These are phyloP conservation scores for Pinctada fucata DNA, from an alignment of 2,888 invertebrate species.

Conservation along the genomic window DNA sequence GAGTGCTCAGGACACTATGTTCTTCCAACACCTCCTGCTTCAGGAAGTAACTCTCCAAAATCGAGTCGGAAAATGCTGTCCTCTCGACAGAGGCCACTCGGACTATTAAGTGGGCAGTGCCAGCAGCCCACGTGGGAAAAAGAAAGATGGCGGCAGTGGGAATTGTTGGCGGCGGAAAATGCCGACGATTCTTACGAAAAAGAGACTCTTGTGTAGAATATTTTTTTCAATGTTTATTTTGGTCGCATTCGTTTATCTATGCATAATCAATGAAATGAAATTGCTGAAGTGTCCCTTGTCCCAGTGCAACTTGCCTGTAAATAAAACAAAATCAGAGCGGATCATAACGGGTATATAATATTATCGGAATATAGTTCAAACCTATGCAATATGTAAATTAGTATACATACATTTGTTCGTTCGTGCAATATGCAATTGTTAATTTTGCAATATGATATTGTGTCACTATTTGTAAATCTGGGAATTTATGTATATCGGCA, in stretches of 20 bases:
- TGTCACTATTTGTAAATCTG: no score
- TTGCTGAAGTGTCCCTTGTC: neutral
- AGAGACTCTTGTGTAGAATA: constrained; percentile 71
- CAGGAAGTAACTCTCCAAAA: constrained; percentile 57
- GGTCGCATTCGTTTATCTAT: no score
- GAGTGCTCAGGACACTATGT: constrained; percentile 54
- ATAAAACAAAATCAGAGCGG: neutral
- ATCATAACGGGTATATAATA: neutral
- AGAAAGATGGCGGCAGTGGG: constrained; percentile 73
- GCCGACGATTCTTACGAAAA: constrained; percentile 65
- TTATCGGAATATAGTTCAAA: neutral
- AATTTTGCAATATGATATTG: neutral
- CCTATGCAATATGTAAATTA: neutral
- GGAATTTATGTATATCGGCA: no score
- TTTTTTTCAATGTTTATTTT: neutral
- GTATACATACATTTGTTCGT: neutral
- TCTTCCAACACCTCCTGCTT: constrained; percentile 48
- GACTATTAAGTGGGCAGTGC: constrained; percentile 45
- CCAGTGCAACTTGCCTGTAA: neutral
- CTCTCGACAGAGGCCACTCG: constrained; percentile 60
- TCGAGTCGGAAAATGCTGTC: constrained; percentile 48
- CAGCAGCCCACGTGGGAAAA: constrained; percentile 67
- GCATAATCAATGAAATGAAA: neutral
- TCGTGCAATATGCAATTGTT: neutral
- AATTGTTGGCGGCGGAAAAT: constrained; percentile 63